Percentiles rank a stretch among this genome's conserved stretches.
Conservation (phyloP, 2,797 vertebrate species). For the Argya squamiceps region DNA sequence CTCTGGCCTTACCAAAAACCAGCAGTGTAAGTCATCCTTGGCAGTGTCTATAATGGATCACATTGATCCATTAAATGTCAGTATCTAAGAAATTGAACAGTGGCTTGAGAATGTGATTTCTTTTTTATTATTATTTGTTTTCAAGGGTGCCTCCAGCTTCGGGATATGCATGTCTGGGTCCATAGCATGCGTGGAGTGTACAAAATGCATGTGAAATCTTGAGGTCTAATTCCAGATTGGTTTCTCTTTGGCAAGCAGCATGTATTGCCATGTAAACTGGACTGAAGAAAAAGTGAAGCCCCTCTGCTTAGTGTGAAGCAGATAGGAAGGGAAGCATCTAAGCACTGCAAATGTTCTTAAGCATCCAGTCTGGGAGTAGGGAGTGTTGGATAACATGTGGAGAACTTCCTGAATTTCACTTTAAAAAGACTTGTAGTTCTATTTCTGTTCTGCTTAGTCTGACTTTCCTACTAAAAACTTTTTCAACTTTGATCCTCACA, state of each 20-base stretch:
- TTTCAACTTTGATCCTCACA: not conserved
- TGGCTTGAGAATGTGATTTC: not conserved
- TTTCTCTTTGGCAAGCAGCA: conserved; percentile 32
- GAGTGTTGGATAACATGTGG: not conserved
- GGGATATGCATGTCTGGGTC: conserved; percentile 20
- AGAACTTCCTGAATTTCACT: not conserved
- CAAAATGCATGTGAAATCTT: not conserved
- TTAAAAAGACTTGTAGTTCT: not conserved
- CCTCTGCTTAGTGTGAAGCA: not conserved
- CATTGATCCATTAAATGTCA: not conserved
- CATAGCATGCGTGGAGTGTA: not conserved
- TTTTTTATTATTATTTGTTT: no score
- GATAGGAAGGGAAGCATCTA: not conserved
- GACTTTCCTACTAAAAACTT: not conserved
- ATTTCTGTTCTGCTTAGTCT: not conserved
- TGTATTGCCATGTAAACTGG: conserved; percentile 9
- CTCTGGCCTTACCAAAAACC: not conserved
- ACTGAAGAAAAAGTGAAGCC: not conserved
- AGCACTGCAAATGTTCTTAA: not conserved
- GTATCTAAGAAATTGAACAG: not conserved
- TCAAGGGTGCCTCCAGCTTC: not conserved
- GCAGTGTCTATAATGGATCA: not conserved
- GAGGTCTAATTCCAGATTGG: not conserved
- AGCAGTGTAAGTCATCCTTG: not conserved
- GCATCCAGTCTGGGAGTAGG: not conserved